Conservation (phyloP, 2,113 vertebrate genomes). For the Polyodon spathula region DNA sequence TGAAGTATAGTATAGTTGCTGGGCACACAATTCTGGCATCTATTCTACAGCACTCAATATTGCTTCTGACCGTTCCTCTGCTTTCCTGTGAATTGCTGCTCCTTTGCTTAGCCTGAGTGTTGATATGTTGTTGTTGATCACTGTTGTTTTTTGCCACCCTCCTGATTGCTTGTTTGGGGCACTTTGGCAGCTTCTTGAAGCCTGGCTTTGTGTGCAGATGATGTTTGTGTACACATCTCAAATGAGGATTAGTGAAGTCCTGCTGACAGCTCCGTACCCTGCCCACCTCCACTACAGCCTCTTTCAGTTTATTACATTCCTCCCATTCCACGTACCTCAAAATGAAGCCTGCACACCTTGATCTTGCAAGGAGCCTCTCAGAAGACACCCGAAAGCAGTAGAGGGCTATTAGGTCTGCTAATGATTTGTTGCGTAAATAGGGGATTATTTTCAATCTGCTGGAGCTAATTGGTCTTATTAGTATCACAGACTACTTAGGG, state of each 20-base stretch:
- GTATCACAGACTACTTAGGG: constrained; percentile 26
- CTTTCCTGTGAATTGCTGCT: background rate
- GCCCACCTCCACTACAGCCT: constrained; percentile 8
- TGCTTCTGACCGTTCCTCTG: background rate
- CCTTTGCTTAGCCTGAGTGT: background rate
- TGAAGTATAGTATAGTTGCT: no score
- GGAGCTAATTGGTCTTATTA: constrained; percentile 38
- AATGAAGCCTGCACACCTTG: constrained; percentile 25
- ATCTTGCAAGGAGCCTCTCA: constrained; percentile 13
- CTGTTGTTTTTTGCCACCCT: constrained; percentile 2
- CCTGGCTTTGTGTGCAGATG: constrained; percentile 27
- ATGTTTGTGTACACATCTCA: constrained; percentile 27
- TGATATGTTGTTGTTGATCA: background rate
- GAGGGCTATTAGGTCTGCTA: constrained; percentile 35
- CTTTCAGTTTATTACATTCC: constrained; percentile 4
- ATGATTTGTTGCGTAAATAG: constrained; percentile 58
- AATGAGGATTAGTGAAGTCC: constrained; percentile 35
- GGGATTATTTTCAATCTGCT: constrained; percentile 41
- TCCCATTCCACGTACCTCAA: background rate
- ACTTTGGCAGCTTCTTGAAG: constrained; percentile 18
- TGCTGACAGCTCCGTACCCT: constrained; percentile 20
- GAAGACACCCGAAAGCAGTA: constrained; percentile 27
- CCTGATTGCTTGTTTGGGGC: constrained; percentile 26
- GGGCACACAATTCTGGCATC: no score
- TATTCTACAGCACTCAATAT: background rate